These are phyloP conservation scores for Trichosurus vulpecula DNA, from an alignment of 2,797 vertebrate species.

Conservation along the genomic window DNA sequence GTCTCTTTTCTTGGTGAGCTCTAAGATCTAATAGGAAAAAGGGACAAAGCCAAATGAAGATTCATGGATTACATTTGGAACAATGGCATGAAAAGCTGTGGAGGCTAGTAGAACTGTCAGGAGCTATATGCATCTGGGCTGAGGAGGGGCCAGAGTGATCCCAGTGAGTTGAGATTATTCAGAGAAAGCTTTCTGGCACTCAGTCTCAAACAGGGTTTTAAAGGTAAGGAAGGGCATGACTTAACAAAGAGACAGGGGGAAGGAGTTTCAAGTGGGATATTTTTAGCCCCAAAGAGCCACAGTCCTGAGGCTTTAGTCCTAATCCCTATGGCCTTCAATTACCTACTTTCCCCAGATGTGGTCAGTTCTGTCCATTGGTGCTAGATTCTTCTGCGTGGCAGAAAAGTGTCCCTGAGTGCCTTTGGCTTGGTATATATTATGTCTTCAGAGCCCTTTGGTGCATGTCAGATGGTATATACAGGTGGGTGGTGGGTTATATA, in stretches of 20 bases:
- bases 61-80: background rate
- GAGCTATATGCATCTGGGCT: background rate
- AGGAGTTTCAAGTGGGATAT: background rate
- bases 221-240: background rate
- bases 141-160: background rate
- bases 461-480: rapidly evolving
- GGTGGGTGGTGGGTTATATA: too few relatives aligned
- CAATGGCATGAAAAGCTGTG: background rate
- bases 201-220: background rate
- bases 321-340: background rate
- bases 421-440: background rate
- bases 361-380: background rate
- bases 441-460: background rate
- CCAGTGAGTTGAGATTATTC: background rate
- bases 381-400: background rate
- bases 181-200: background rate
- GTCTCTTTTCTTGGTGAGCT: background rate
- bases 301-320: background rate
- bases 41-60: background rate
- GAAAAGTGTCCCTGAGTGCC: background rate
- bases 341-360: background rate
- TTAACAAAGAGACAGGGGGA: background rate
- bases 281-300: background rate
- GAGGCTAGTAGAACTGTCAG: background rate
- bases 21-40: background rate